These are phyloP conservation scores for Onthophagus sagittarius DNA, from an alignment of 2,888 invertebrate genomes.

Conservation along the genomic window DNA sequence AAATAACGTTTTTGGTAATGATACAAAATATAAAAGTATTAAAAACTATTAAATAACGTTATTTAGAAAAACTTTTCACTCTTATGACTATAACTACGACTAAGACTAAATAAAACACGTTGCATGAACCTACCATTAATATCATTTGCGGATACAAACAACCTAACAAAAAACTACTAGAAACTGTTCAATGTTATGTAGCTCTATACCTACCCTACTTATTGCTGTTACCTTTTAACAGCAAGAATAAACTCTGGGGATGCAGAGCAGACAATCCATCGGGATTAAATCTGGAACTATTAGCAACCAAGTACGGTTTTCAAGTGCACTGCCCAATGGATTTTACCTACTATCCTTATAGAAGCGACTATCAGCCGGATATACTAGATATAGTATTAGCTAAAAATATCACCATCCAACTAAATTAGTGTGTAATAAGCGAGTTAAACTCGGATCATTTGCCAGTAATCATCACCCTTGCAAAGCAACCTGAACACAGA, in stretches of 20 bases:
- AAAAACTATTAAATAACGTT: too few species aligned
- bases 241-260: conserved; percentile 11
- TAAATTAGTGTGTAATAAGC: neutral
- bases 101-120: too few species aligned
- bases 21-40: too few species aligned
- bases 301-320: neutral
- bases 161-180: too few species aligned
- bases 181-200: too few species aligned
- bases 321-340: neutral
- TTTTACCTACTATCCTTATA: conserved; percentile 5
- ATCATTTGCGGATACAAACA: too few species aligned
- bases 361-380: conserved; percentile 7
- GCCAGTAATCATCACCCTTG: neutral
- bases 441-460: neutral
- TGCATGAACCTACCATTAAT: too few species aligned
- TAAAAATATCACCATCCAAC: neutral
- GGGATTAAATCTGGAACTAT: neutral
- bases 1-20: too few species aligned
- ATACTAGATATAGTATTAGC: conserved; percentile 1
- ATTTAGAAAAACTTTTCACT: too few species aligned
- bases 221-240: conserved; percentile 4
- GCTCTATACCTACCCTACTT: neutral
- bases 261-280: conserved; percentile 12
- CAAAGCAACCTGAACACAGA: neutral
- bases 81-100: too few species aligned